phyloP scores from a whole-genome alignment of 2,113 vertebrate species.

The Dinomys branickii region DNA sequence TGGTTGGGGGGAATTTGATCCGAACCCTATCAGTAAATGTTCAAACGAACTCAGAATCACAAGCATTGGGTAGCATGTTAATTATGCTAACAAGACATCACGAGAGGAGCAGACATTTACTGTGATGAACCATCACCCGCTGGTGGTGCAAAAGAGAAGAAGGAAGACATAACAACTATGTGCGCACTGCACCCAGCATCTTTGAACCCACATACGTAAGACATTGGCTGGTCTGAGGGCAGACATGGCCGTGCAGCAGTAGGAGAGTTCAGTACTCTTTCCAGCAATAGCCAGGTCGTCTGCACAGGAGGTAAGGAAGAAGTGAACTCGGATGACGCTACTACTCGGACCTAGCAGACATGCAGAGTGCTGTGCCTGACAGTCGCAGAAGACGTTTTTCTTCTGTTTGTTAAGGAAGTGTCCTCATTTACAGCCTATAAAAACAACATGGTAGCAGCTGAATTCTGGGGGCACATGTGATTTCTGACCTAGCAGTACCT shows the following conservation, averaged over 20 bases:
- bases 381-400: not conserved
- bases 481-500: not conserved
- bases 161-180: not conserved
- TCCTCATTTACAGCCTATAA: not conserved
- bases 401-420: not conserved
- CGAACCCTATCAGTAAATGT: not conserved
- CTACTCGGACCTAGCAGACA: not conserved
- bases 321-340: accelerated
- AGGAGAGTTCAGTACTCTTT: not conserved
- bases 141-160: not conserved
- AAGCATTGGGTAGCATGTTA: not conserved
- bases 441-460: accelerated
- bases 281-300: not conserved
- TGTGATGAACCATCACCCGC: not conserved
- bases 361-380: too few species aligned
- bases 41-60: not conserved
- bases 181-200: too few species aligned
- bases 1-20: not conserved
- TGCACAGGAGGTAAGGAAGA: too few species aligned
- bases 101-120: too few species aligned
- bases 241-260: too few species aligned
- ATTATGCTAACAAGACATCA: accelerated
- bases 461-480: accelerated
- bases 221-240: not conserved
- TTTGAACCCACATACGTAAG: not conserved